Evolutionary conservation across 30 jellyfish, hydroid and myxozoan species (phyloP).

Genomic region (Calvadosia cruxmelitensis): DNA sequence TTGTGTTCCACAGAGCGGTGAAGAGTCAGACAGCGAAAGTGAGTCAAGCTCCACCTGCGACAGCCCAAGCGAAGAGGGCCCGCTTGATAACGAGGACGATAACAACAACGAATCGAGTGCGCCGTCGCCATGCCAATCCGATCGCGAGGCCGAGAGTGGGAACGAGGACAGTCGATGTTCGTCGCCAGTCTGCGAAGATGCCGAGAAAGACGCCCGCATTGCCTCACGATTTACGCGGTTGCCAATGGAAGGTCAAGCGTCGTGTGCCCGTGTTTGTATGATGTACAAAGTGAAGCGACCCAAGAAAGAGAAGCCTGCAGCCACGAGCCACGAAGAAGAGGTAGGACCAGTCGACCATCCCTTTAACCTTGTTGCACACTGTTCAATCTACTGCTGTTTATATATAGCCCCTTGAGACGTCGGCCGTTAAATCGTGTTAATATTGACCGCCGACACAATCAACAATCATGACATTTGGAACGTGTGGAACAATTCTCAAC

Average conservation of each 20-base stretch:
- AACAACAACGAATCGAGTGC: conserved; percentile 13
- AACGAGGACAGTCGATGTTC: conserved; percentile 30
- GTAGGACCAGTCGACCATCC: not conserved
- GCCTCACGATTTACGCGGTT: conserved; percentile 39
- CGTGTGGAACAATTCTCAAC: too few species aligned
- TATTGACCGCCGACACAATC: too few species aligned
- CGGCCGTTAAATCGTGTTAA: too few species aligned
- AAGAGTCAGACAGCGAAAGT: conserved; percentile 61
- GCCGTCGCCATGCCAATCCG: not conserved
- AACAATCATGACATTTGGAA: too few species aligned
- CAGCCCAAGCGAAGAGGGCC: conserved; percentile 20
- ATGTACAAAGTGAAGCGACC: conserved; percentile 57
- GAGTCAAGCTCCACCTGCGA: conserved; percentile 30
- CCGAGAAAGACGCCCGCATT: conserved; percentile 36
- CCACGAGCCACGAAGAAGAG: conserved; percentile 5
- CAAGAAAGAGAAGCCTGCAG: conserved; percentile 31
- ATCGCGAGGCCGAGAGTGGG: not conserved
- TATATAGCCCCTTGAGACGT: conserved; percentile 14
- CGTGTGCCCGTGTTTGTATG: conserved; percentile 85
- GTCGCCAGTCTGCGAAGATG: conserved; percentile 61
- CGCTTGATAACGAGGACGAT: conserved; percentile 23
- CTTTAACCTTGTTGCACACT: not conserved
- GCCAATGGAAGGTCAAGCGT: conserved; percentile 34
- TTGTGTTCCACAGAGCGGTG: conserved; percentile 31
- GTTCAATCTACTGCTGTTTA: not conserved